Evolutionary conservation across 2,113 vertebrate genomes (phyloP).

Genomic region (Siniperca knerii): DNA sequence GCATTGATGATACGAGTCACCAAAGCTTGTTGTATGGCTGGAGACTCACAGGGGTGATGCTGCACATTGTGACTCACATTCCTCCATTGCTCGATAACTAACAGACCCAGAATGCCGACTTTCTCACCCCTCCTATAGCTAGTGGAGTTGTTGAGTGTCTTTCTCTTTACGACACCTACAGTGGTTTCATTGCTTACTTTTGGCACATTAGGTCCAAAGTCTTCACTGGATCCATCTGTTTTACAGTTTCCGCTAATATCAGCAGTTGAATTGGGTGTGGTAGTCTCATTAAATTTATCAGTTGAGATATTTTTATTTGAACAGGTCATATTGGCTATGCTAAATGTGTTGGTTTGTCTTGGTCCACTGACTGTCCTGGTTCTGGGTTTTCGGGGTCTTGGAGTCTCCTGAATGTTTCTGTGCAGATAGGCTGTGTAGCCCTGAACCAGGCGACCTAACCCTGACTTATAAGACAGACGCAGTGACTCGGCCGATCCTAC

Average conservation of each 20-base stretch:
- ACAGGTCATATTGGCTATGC: conserved; percentile 6
- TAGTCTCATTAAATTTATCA: conserved; percentile 30
- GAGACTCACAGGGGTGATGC: conserved; percentile 80
- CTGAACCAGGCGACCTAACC: conserved; percentile 63
- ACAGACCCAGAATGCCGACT: conserved; percentile 36
- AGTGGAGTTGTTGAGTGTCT: not conserved
- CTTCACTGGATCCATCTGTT: not conserved
- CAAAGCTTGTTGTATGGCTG: conserved; percentile 74
- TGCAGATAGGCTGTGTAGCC: conserved; percentile 75
- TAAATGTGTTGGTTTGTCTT: conserved; percentile 6
- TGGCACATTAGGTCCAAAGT: conserved; percentile 1
- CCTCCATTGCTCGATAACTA: conserved; percentile 76
- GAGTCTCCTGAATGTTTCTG: conserved; percentile 69
- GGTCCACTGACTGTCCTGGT: not conserved
- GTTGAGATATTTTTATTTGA: conserved; percentile 1
- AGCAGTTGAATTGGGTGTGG: not conserved
- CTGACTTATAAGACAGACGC: conserved; percentile 75
- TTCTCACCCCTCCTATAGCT: not conserved
- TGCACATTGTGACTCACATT: conserved; percentile 80
- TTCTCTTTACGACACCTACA: not conserved
- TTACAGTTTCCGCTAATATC: conserved; percentile 1
- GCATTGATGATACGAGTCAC: conserved; percentile 69
- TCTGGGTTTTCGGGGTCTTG: not conserved
- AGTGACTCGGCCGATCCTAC: conserved; percentile 77
- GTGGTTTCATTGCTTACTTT: not conserved